Evolutionary conservation across 2,888 invertebrate species (phyloP), one percentile per base, ranked within the genome.

Genomic region (Macroteleia sp.): DNA sequence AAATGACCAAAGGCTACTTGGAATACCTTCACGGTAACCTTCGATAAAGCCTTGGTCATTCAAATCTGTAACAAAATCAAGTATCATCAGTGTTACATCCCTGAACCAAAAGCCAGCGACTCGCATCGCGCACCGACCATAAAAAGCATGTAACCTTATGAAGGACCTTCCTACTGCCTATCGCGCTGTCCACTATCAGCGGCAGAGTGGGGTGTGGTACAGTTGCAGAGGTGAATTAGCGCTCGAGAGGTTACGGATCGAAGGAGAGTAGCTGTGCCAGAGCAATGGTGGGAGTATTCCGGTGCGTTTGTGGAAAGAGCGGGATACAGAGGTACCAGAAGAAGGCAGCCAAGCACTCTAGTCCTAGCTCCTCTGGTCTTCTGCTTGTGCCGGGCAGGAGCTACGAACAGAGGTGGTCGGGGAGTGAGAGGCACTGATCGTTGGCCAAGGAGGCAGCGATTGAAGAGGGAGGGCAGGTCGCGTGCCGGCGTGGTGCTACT

Each of bases 401-500:
- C 25, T 66, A 25, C 34, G 67, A 73, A 48, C 56, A 52, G 61
- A 56, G 59, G 25, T 48, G 16, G 41, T 14, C 10, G 46, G 22
- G 57, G 32, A 79, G 79, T 78, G 75, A 77, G 61, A 44, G 59
- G 34, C 19, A 34, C 42, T 20, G 39, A 6, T 52, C 30, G 12
- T 5, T 14, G 20, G 17, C 64, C 19, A 42, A 30, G 30, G 30
- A 57, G 30, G n/a, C 16, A 16, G 39, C 64, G 41, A 46, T n/a
- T 19, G 39, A 46, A 79, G 85, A 81, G 84, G 85, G 87, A 86
- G 85, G 87, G 84, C 86, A 88, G 87, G 90, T 90, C 90, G 90
- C 90, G 90, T 90, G 90, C 90, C 90, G 88, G 88, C 89, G 83
- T 88, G 90, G 87, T 88, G 88, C 87, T 88, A 80, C 86, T 87